These are phyloP conservation scores for Notiomystis cincta DNA, from an alignment of 2,113 vertebrate genomes.

Conservation along the genomic window DNA sequence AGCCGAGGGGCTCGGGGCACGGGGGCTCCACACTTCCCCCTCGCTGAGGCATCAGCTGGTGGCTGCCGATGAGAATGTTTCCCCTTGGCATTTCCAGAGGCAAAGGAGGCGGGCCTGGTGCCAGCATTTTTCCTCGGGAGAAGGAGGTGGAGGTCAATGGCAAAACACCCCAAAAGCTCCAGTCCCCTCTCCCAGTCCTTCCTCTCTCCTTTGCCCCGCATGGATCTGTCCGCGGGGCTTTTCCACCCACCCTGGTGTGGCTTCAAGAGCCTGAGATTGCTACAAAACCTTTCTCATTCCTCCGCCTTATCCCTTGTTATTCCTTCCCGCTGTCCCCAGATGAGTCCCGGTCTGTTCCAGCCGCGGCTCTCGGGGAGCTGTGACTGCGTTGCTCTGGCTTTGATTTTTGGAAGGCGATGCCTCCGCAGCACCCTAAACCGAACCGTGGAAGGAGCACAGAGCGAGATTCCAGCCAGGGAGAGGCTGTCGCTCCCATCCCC, in stretches of 20 bases:
- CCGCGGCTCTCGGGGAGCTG: neutral
- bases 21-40: conserved; percentile 28
- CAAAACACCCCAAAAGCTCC: neutral
- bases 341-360: neutral
- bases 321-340: neutral
- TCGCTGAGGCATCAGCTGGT: neutral
- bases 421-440: neutral
- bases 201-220: neutral
- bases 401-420: neutral
- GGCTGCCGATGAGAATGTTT: conserved; percentile 51
- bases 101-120: neutral
- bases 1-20: conserved; percentile 17
- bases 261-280: neutral
- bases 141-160: neutral
- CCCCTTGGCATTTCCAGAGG: neutral
- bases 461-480: neutral
- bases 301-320: too few species aligned
- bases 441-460: neutral
- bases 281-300: neutral
- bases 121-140: neutral
- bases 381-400: neutral
- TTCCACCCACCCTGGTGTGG: neutral
- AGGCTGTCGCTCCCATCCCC: neutral
- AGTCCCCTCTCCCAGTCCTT: neutral
- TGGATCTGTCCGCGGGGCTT: too few species aligned